Conservation (phyloP, 2,797 vertebrate species). For the Loris lydekkerianus region DNA sequence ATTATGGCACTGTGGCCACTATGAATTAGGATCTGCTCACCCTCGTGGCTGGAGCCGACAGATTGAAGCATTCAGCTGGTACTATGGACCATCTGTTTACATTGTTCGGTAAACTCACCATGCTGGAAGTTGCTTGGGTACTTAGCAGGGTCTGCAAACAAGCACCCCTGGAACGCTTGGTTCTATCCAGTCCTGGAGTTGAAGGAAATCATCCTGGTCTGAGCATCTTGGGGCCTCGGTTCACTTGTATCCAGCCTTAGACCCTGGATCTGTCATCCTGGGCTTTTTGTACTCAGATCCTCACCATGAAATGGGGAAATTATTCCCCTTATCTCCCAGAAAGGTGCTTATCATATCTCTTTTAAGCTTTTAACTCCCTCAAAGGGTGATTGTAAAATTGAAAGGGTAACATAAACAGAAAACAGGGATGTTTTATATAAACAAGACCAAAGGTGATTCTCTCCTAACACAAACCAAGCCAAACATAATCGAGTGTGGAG, state of each 20-base stretch:
- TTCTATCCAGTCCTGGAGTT: neutral
- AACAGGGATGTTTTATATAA: neutral
- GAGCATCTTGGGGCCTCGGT: neutral
- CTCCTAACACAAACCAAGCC: neutral
- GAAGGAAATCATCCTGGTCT: neutral
- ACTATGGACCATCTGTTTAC: constrained; percentile 26
- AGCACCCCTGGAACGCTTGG: constrained; percentile 52
- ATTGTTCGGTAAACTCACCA: neutral
- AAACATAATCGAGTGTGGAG: neutral
- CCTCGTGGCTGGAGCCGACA: neutral
- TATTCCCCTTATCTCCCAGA: neutral
- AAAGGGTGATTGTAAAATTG: neutral
- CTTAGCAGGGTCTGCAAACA: constrained; percentile 36
- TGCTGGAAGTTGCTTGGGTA: neutral
- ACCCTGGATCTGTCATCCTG: neutral
- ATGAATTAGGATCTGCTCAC: neutral
- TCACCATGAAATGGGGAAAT: neutral
- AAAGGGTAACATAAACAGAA: neutral
- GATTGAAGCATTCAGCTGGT: neutral
- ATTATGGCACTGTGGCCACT: neutral
- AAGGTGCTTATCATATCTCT: neutral
- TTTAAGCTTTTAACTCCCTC: neutral
- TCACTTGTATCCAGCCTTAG: neutral
- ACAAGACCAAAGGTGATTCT: neutral
- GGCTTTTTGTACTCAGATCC: neutral